A percentile compares a stretch with the other conserved stretches of the same genome.
Evolutionary conservation across 2,113 vertebrate genomes (phyloP).

Genomic region (Nanger granti): DNA sequence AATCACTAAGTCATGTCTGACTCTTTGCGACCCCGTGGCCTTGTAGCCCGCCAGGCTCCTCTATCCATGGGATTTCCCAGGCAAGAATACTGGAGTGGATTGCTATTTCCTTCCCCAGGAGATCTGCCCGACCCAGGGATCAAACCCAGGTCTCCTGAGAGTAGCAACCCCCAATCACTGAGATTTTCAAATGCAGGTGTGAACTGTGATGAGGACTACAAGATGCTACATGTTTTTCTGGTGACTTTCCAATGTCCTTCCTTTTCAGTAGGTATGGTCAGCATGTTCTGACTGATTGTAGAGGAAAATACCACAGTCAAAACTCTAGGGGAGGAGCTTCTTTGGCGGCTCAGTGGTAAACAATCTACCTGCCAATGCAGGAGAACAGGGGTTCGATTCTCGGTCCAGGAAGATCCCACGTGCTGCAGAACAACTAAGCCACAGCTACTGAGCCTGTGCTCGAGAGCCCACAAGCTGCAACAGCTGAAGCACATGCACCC

Average conservation of each 20-base stretch:
- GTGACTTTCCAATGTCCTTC: background rate
- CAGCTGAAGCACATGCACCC: accelerated
- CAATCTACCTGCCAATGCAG: background rate
- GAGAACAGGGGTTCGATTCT: background rate
- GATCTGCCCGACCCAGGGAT: background rate
- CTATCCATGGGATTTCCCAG: background rate
- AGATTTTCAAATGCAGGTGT: background rate
- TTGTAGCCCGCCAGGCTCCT: background rate
- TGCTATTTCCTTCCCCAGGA: background rate
- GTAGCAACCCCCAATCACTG: background rate
- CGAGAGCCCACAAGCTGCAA: background rate
- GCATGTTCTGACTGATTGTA: background rate
- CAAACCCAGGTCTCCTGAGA: background rate
- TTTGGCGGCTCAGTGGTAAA: background rate
- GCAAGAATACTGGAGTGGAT: background rate
- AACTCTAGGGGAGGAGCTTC: background rate
- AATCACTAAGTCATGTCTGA: background rate
- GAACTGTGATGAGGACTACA: background rate
- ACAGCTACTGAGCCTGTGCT: background rate
- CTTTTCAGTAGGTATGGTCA: background rate
- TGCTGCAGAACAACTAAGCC: background rate
- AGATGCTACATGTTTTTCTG: background rate
- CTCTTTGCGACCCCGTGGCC: background rate
- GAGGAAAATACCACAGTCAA: background rate
- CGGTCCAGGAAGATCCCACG: background rate